Percentiles rank a stretch among this genome's conserved stretches.
These are phyloP conservation scores for Rhysida immarginata DNA, from an alignment of 1,140 invertebrate species.

Conservation along the genomic window DNA sequence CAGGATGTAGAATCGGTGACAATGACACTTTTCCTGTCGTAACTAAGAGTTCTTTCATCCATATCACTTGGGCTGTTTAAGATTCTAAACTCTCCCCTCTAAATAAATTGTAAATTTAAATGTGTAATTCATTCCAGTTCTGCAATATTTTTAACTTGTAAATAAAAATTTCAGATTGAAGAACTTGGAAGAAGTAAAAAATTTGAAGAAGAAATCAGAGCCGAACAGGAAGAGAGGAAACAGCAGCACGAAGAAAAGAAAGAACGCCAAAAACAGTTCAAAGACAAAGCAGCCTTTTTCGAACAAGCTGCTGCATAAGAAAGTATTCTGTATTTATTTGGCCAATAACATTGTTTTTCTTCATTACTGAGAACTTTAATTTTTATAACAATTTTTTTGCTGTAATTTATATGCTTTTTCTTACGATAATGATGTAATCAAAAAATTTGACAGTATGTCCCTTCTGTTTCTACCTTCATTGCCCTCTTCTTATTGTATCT, in stretches of 20 bases:
- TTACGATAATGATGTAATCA: no score
- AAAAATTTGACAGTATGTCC: no score
- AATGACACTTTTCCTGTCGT: no score
- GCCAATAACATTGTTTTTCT: background rate
- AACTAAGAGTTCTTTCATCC: no score
- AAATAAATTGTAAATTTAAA: background rate
- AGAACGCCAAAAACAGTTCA: conserved; percentile 53
- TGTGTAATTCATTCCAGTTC: background rate
- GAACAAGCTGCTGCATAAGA: conserved; percentile 19
- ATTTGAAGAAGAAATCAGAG: conserved; percentile 71
- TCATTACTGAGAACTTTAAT: no score
- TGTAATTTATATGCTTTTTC: no score
- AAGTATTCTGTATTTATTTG: background rate
- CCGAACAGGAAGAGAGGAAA: conserved; percentile 69
- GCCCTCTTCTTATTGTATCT: no score
- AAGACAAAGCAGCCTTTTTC: conserved; percentile 67
- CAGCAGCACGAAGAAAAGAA: conserved; percentile 61
- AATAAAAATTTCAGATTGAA: conserved; percentile 61
- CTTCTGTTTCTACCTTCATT: no score
- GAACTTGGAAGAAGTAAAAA: conserved; percentile 59
- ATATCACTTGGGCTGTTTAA: background rate
- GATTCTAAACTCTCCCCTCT: background rate
- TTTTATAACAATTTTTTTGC: no score
- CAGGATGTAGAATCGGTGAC: no score
- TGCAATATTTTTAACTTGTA: conserved; percentile 20